These are phyloP conservation scores for Nilaparvata lugens DNA, from an alignment of 1,140 invertebrate species.

Conservation along the genomic window DNA sequence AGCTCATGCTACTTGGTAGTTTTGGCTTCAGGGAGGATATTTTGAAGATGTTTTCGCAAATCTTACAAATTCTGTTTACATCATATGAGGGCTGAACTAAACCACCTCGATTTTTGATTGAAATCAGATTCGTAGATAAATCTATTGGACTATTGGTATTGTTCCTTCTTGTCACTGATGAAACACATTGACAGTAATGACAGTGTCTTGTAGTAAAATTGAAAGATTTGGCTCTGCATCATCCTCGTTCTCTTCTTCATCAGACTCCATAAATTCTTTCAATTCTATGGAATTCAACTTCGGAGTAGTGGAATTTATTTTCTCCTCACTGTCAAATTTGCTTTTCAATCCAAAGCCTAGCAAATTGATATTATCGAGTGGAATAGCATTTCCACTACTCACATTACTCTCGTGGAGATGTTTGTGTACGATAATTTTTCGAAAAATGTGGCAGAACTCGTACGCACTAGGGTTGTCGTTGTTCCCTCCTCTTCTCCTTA, in stretches of 20 bases:
- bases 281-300: not conserved
- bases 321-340: not conserved
- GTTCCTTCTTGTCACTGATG: not conserved
- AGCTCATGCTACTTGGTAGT: no score
- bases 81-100: not conserved
- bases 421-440: not conserved
- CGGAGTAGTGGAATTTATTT: conserved; percentile 6
- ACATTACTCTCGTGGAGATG: not conserved
- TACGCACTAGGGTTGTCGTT: conserved; percentile 33
- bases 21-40: no score
- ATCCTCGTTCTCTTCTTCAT: not conserved
- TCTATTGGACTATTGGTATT: not conserved
- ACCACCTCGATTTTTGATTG: not conserved
- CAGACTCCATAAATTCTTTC: not conserved
- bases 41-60: not conserved
- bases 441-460: conserved; percentile 24
- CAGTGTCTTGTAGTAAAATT: not conserved
- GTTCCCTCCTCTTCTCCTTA: conserved; percentile 28
- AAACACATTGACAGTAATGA: not conserved
- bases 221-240: no score
- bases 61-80: not conserved
- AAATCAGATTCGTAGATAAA: not conserved
- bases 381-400: not conserved
- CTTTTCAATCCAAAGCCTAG: not conserved
- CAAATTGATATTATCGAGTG: not conserved